Evolutionary conservation across 2,797 vertebrate genomes (phyloP).

Genomic region (Ptychobarbus kaznakovi): DNA sequence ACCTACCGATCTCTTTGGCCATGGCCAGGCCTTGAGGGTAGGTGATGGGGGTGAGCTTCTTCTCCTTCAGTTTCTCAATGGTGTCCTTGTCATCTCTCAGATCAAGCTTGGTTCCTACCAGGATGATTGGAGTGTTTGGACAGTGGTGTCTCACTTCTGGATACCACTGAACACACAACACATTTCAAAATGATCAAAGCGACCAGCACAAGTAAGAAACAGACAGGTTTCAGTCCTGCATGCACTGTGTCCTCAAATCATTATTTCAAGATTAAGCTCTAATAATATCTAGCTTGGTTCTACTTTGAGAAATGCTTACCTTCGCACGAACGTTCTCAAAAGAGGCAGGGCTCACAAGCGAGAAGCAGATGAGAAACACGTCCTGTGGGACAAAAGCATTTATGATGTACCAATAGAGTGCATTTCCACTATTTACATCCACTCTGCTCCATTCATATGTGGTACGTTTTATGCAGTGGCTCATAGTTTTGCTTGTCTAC

Average conservation of each 20-base stretch:
- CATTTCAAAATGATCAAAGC: not conserved
- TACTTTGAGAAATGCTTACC: constrained; percentile 68
- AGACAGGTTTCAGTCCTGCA: not conserved
- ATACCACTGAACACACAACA: constrained; percentile 84
- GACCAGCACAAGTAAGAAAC: not conserved
- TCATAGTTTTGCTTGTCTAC: not conserved
- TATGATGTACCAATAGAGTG: constrained; percentile 16
- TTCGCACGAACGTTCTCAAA: constrained; percentile 99
- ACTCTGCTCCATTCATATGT: not conserved
- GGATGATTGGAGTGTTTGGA: constrained; percentile 95
- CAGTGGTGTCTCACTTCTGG: constrained; percentile 97
- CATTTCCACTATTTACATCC: not conserved
- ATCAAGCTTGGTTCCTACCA: constrained; percentile 96
- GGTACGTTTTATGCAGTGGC: not conserved
- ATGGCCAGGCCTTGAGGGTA: constrained; percentile 96
- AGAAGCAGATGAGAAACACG: constrained; percentile 99
- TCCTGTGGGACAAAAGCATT: constrained; percentile 77
- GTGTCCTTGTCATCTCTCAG: constrained; percentile 97
- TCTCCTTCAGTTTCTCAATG: constrained; percentile 95
- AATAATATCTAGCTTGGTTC: not conserved
- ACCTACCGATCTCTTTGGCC: constrained; percentile 97
- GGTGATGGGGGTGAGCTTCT: constrained; percentile 95
- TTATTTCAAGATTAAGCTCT: not conserved
- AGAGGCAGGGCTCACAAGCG: constrained; percentile 97
- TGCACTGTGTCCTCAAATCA: not conserved